Evolutionary conservation across 2,888 invertebrate species (phyloP).

Genomic region (Seira sanloemensis): DNA sequence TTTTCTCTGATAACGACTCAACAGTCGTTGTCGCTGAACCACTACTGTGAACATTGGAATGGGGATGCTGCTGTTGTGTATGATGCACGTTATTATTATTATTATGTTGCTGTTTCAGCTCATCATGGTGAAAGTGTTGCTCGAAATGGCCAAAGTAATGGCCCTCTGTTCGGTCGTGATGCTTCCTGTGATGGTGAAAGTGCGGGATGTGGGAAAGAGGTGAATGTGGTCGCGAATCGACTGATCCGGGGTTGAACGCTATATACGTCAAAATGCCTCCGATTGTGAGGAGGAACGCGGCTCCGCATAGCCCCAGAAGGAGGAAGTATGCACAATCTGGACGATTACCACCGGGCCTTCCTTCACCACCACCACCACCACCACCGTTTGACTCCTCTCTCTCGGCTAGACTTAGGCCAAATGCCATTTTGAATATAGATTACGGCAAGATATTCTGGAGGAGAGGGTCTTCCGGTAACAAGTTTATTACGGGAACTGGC

Average conservation of each 20-base stretch:
- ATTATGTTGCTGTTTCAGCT: constrained; percentile 24
- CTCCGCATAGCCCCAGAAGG: constrained; percentile 69
- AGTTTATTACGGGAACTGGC: constrained; percentile 23
- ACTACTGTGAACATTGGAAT: constrained; percentile 11
- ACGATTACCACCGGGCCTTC: constrained; percentile 55
- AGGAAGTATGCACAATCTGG: constrained; percentile 72
- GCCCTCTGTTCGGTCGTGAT: constrained; percentile 53
- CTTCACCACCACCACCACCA: constrained; percentile 24
- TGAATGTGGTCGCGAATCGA: constrained; percentile 59
- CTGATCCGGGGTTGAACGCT: constrained; percentile 67
- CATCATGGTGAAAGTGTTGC: constrained; percentile 46
- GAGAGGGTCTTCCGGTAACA: no score
- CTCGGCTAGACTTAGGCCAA: constrained; percentile 29
- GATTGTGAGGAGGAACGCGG: constrained; percentile 68
- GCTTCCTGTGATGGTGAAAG: constrained; percentile 63
- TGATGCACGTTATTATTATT: constrained; percentile 1
- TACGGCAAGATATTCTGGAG: no score
- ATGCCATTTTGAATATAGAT: constrained; percentile 43
- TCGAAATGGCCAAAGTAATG: constrained; percentile 45
- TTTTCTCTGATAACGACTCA: not conserved
- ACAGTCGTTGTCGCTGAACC: constrained; percentile 14
- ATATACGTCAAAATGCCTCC: constrained; percentile 71
- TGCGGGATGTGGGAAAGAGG: constrained; percentile 62
- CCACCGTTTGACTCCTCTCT: constrained; percentile 6
- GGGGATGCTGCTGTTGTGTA: constrained; percentile 32